These are phyloP conservation scores for Sminthurides aquaticus DNA, from an alignment of 2,888 invertebrate genomes.

Conservation along the genomic window DNA sequence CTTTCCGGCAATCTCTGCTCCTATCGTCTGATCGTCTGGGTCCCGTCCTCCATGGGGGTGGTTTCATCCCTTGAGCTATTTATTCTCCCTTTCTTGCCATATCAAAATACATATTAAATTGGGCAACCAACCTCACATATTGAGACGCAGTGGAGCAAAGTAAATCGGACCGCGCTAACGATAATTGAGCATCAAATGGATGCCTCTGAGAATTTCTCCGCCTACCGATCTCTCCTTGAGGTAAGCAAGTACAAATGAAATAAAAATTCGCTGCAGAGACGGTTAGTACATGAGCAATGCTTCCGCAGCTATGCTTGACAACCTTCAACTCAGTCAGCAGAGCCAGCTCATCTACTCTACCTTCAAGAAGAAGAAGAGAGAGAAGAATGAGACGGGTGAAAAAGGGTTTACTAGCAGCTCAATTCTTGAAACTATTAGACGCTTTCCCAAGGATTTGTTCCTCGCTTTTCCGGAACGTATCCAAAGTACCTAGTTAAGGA, in stretches of 20 bases:
- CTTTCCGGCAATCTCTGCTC: background rate
- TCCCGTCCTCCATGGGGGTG: background rate
- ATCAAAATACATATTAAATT: too few relatives aligned
- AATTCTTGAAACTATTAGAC: too few relatives aligned
- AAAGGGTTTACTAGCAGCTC: too few relatives aligned
- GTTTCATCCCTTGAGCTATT: background rate
- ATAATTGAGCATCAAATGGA: conserved; percentile 82
- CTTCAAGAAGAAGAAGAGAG: too few relatives aligned
- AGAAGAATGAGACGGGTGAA: too few relatives aligned
- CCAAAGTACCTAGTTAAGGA: too few relatives aligned
- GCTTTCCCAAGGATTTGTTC: too few relatives aligned
- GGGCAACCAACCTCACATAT: too few relatives aligned
- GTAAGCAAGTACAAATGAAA: conserved; percentile 3
- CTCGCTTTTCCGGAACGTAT: too few relatives aligned
- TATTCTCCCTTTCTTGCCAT: too few relatives aligned
- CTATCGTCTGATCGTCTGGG: background rate
- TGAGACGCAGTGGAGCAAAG: conserved; percentile 78
- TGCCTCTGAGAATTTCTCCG: conserved; percentile 80
- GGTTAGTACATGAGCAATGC: too few relatives aligned
- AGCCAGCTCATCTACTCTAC: background rate
- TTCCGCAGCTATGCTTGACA: background rate
- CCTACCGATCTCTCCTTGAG: conserved; percentile 75
- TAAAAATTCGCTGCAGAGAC: background rate
- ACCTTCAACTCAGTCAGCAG: background rate
- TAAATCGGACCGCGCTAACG: conserved; percentile 73